phyloP scores from a whole-genome alignment of 2,888 invertebrate species.

The Polydrusus cervinus region DNA sequence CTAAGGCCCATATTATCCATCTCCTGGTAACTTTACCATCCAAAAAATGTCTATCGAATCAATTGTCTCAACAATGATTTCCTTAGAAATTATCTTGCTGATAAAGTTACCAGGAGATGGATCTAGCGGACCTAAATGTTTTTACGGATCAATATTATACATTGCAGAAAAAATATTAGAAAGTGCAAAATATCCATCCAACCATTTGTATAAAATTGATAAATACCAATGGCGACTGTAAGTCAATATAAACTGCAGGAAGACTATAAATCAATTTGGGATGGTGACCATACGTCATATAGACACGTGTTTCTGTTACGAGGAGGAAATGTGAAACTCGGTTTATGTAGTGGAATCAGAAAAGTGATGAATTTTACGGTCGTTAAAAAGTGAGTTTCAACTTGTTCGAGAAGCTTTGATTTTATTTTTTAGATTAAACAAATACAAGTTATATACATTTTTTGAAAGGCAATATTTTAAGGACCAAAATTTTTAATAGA shows the following conservation, averaged over 20 bases:
- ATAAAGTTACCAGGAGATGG: too few relatives aligned
- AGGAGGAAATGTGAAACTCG: slow-evolving; percentile 52
- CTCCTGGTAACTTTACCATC: too few relatives aligned
- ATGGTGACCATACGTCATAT: slow-evolving; percentile 7
- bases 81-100: too few relatives aligned
- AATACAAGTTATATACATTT: too few relatives aligned
- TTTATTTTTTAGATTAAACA: too few relatives aligned
- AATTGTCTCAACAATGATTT: too few relatives aligned
- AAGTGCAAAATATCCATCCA: slow-evolving; percentile 1
- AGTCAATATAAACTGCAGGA: slow-evolving; percentile 42
- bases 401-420: too few relatives aligned
- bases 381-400: background rate
- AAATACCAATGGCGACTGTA: slow-evolving; percentile 30
- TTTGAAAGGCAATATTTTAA: too few relatives aligned
- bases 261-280: slow-evolving; percentile 33
- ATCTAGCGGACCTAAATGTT: too few relatives aligned
- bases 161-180: slow-evolving; percentile 14
- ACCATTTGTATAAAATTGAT: slow-evolving; percentile 34
- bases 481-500: too few relatives aligned
- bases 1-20: too few relatives aligned
- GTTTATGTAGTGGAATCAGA: slow-evolving; percentile 68
- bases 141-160: background rate
- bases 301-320: slow-evolving; percentile 36
- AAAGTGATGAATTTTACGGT: slow-evolving; percentile 64
- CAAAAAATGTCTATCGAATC: too few relatives aligned